Evolutionary conservation across 2,113 vertebrate species (phyloP).

Genomic region (Xiphorhynchus elegans): DNA sequence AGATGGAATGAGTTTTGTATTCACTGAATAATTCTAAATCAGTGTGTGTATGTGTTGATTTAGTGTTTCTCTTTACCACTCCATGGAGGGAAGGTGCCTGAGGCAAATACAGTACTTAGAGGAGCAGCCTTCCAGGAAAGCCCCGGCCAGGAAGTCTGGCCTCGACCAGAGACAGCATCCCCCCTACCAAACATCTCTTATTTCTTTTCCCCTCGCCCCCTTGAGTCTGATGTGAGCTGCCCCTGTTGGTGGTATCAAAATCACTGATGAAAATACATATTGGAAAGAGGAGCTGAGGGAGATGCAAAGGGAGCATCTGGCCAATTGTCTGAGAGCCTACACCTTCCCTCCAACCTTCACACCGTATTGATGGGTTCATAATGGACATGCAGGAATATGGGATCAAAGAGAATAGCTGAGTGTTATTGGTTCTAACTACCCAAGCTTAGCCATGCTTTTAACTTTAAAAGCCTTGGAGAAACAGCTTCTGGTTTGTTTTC

Average conservation of each 20-base stretch:
- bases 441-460: constrained; percentile 59
- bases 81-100: neutral
- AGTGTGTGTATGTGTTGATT: neutral
- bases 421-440: constrained; percentile 47
- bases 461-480: constrained; percentile 67
- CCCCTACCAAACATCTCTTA: neutral
- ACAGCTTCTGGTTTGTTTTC: constrained; percentile 51
- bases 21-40: neutral
- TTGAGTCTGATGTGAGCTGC: neutral
- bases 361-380: constrained; percentile 20
- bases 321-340: neutral
- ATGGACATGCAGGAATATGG: constrained; percentile 37
- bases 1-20: neutral
- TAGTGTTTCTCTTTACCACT: constrained; percentile 12
- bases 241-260: constrained; percentile 12
- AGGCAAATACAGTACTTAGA: constrained; percentile 52
- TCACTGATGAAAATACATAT: neutral
- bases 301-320: neutral
- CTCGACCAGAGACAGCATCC: neutral
- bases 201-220: neutral
- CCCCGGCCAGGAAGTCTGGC: neutral
- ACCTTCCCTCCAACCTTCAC: constrained; percentile 26
- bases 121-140: neutral
- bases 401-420: constrained; percentile 58
- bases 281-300: neutral